Percentiles rank a stretch among this genome's conserved stretches.
Evolutionary conservation across 2,113 vertebrate species (phyloP).

Genomic region (Peucedramus taeniatus): DNA sequence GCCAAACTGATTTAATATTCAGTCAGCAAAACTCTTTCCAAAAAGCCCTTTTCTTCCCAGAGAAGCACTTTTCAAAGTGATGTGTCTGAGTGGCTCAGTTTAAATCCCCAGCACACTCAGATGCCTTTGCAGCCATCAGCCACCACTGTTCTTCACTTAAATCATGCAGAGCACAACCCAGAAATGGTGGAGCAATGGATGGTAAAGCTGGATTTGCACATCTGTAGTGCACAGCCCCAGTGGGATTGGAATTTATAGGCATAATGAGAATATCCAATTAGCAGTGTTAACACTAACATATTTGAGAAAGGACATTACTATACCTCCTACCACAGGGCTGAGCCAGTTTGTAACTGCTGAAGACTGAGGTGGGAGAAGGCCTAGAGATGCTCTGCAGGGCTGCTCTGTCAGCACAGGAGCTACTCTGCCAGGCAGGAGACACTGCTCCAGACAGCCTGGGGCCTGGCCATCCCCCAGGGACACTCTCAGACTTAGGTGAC

Average conservation of each 20-base stretch:
- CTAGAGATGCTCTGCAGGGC: not conserved
- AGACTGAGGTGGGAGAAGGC: not conserved
- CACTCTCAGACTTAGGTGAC: no score
- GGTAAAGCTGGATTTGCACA: not conserved
- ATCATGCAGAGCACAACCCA: not conserved
- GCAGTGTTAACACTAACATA: not conserved
- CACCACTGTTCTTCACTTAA: not conserved
- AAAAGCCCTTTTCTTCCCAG: conserved; percentile 4
- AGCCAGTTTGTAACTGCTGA: not conserved
- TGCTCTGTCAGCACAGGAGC: not conserved
- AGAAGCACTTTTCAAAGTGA: not conserved
- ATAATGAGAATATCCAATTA: conserved; percentile 16
- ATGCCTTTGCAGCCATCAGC: conserved; percentile 16
- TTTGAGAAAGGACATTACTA: not conserved
- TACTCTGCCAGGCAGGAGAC: not conserved
- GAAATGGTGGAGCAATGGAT: not conserved
- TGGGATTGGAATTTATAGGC: not conserved
- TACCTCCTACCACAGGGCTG: not conserved
- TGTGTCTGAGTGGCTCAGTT: not conserved
- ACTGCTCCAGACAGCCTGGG: not conserved
- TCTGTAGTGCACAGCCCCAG: fast-evolving
- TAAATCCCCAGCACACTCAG: not conserved
- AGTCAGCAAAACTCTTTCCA: not conserved
- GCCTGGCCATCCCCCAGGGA: not conserved
- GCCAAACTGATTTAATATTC: conserved; percentile 1